These are phyloP conservation scores for Melanchra persicariae DNA, from an alignment of 2,888 invertebrate species.

Conservation along the genomic window DNA sequence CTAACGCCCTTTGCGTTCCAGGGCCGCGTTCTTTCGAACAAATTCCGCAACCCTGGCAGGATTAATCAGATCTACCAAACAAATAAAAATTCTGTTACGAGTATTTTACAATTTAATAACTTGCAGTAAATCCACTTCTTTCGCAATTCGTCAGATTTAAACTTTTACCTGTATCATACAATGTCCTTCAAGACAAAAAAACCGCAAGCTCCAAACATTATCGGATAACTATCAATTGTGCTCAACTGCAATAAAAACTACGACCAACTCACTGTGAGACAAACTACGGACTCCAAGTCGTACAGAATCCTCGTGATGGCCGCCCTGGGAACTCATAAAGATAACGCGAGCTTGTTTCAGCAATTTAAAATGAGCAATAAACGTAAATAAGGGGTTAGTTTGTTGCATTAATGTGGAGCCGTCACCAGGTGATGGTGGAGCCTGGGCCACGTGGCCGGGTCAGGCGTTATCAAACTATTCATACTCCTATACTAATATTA, in stretches of 20 bases:
- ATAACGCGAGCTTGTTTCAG: slow-evolving; percentile 66
- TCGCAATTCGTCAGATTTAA: slow-evolving; percentile 1
- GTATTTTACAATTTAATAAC: not conserved
- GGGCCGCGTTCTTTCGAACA: too few relatives aligned
- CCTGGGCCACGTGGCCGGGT: not conserved
- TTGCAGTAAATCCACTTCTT: slow-evolving; percentile 9
- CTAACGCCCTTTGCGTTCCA: too few relatives aligned
- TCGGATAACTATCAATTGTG: slow-evolving; percentile 54
- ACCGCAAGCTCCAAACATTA: slow-evolving; percentile 8
- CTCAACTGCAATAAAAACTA: slow-evolving; percentile 57
- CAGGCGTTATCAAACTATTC: too few relatives aligned
- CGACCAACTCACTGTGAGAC: slow-evolving; percentile 39
- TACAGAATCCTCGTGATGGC: slow-evolving; percentile 56
- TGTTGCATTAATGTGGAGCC: slow-evolving; percentile 59
- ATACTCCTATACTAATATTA: too few relatives aligned
- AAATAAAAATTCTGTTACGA: not conserved
- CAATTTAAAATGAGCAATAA: slow-evolving; percentile 72
- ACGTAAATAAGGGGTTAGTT: slow-evolving; percentile 69
- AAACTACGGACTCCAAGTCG: slow-evolving; percentile 59
- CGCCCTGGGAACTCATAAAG: slow-evolving; percentile 65
- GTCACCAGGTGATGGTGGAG: slow-evolving; percentile 47
- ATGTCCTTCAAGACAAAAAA: slow-evolving; percentile 17
- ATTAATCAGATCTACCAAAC: not conserved
- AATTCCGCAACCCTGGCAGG: too few relatives aligned
- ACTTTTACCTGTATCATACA: slow-evolving; percentile 16